Percentiles rank a stretch among this genome's conserved stretches.
These are phyloP conservation scores for Lepisosteus osseus DNA, from an alignment of 2,113 vertebrate genomes.

Conservation along the genomic window DNA sequence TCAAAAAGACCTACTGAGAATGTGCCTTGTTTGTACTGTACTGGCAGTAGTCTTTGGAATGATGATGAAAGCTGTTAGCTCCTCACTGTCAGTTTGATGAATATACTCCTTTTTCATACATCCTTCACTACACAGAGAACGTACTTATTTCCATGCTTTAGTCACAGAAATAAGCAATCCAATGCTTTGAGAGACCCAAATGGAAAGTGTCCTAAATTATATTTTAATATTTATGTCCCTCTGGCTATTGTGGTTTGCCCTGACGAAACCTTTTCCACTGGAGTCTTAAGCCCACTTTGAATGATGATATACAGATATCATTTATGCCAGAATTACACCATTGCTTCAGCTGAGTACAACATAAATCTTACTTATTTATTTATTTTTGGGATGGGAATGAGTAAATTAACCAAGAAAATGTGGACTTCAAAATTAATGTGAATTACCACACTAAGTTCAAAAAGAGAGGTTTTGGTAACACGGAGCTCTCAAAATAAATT, in stretches of 20 bases:
- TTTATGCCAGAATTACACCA: slow-evolving; percentile 33
- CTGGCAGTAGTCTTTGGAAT: slow-evolving; percentile 10
- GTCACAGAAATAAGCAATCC: slow-evolving; percentile 1
- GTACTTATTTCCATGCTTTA: slow-evolving; percentile 8
- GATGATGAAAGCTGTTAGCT: slow-evolving; percentile 12
- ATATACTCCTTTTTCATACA: slow-evolving; percentile 6
- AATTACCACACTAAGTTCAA: too few relatives aligned
- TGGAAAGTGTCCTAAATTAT: slow-evolving; percentile 26
- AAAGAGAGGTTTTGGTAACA: too few relatives aligned
- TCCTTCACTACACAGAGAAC: slow-evolving; percentile 11
- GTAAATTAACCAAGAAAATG: too few relatives aligned
- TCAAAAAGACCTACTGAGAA: neutral
- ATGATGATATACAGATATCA: slow-evolving; percentile 49
- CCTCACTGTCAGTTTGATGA: slow-evolving; percentile 13
- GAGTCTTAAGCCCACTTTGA: slow-evolving; percentile 25
- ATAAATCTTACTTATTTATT: neutral
- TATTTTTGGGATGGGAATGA: neutral
- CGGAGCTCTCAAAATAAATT: too few relatives aligned
- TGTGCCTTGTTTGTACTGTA: neutral
- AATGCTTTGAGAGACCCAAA: slow-evolving; percentile 21
- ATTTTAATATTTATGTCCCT: slow-evolving; percentile 34
- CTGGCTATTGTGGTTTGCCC: slow-evolving; percentile 19
- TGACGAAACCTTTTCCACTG: slow-evolving; percentile 32
- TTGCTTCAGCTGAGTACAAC: slow-evolving; percentile 40
- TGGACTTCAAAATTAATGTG: too few relatives aligned